Evolutionary conservation across 2,113 vertebrate species (phyloP), one percentile per base, ranked within the genome.

Genomic region (Anhinga anhinga): DNA sequence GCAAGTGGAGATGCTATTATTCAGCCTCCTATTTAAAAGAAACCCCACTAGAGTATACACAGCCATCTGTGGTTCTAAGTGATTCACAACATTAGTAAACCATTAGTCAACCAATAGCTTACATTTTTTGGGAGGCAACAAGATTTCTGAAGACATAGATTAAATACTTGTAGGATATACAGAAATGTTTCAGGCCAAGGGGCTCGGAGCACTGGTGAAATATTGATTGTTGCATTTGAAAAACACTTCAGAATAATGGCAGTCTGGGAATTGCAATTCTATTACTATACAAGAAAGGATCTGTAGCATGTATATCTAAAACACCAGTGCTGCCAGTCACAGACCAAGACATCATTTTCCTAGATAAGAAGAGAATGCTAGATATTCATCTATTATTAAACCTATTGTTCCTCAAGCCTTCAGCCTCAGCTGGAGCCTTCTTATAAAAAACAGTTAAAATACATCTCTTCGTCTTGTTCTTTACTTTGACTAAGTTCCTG

Each of bases 1-100:
- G 88, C 84, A 78, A 74, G 13, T 32, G 86, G 55, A 92, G 71
- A 63, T 66, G 66, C 65, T 67, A 93, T 96, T 65, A 77, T 86
- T 91, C 91, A 96, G 23, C 21, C 53, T 95, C 67, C 49, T 36
- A 44, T 91, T 92, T 49, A 34, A 70, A 83, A 87, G 86, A 29
- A 96, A 58, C 34, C 73, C 95, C 69, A 67, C 10, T 86, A 67
- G 87, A 62, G 42, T 59, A 58, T 34, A 86, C 40, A 20, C 18
- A 92, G 73, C 87, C 97, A 76, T n/a, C 82, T 81, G 52, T 45
- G 30, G n/a, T 69, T 93, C 56, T 19, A 9, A 82, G 86, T 38
- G 93, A 97, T 90, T 88, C 95, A 85, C 86, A 87, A 38, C 45
- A n/a, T 87, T 76, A 93, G 83, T 19, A 85, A 80, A 58, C 70